Evolutionary conservation across 2,797 vertebrate genomes (phyloP).

Genomic region (Melopsittacus undulatus): DNA sequence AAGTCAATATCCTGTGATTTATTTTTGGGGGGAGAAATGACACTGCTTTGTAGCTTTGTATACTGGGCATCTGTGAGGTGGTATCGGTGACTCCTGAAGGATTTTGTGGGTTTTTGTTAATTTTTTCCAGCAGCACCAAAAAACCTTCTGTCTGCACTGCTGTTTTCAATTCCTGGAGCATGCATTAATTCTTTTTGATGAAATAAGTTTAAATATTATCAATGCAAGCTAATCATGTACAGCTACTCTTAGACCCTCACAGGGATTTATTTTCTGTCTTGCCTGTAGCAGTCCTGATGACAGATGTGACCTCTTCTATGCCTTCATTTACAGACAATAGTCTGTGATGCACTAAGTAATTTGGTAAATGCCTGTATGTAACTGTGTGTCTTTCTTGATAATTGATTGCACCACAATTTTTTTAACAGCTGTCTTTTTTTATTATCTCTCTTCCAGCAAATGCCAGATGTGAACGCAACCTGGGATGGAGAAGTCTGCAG

Average conservation of each 20-base stretch:
- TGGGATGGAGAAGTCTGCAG: slow-evolving; percentile 88
- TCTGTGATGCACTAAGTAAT: slow-evolving; percentile 2
- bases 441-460: slow-evolving; percentile 79
- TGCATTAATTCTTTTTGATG: not conserved
- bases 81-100: not conserved
- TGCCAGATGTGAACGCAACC: slow-evolving; percentile 91
- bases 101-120: not conserved
- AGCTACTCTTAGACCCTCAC: not conserved
- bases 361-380: not conserved
- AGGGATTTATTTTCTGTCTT: not conserved
- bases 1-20: not conserved
- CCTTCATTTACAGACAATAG: not conserved
- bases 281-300: not conserved
- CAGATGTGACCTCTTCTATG: not conserved
- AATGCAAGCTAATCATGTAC: not conserved
- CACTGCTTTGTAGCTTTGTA: not conserved
- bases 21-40: not conserved
- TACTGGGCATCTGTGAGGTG: not conserved
- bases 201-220: not conserved
- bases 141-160: not conserved
- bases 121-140: not conserved
- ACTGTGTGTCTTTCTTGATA: not conserved
- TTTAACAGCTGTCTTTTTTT: slow-evolving; percentile 5
- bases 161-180: not conserved
- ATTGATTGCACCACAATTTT: not conserved